phyloP scores from a whole-genome alignment of 1,140 invertebrate genomes.

The Drosophila orena region DNA sequence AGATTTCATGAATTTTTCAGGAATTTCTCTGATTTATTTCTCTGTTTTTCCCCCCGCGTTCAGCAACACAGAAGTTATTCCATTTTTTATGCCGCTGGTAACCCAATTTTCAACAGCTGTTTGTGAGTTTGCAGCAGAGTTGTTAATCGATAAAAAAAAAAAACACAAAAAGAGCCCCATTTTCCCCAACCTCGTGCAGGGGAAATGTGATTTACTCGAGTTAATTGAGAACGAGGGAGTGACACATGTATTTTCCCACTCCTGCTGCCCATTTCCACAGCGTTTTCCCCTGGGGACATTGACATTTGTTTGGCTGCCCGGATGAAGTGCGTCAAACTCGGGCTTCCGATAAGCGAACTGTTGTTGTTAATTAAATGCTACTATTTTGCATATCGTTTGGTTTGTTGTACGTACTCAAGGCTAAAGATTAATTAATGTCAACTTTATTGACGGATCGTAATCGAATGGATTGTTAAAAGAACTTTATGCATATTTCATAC shows the following conservation, averaged over 20 bases:
- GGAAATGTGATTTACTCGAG: constrained; percentile 48
- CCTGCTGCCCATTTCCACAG: constrained; percentile 8
- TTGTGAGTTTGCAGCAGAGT: constrained; percentile 4
- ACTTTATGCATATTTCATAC: too few relatives aligned
- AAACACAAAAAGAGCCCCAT: too few relatives aligned
- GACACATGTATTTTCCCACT: constrained; percentile 30
- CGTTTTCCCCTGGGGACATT: constrained; percentile 28
- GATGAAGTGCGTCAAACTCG: constrained; percentile 35
- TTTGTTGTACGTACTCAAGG: constrained; percentile 6
- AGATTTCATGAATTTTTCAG: not conserved
- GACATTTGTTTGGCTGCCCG: constrained; percentile 45
- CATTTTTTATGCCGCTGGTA: constrained; percentile 37
- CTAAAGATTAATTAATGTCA: too few relatives aligned
- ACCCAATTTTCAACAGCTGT: constrained; percentile 62
- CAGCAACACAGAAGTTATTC: constrained; percentile 29
- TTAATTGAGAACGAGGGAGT: constrained; percentile 54
- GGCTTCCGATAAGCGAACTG: constrained; percentile 40
- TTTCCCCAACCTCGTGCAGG: not conserved
- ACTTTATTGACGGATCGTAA: too few relatives aligned
- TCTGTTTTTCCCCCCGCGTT: not conserved
- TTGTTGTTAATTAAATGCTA: constrained; percentile 71
- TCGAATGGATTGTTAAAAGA: not conserved
- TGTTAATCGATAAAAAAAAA: constrained; percentile 38
- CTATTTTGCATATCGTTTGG: constrained; percentile 45
- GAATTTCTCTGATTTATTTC: constrained; percentile 27